Evolutionary conservation across 2,113 vertebrate genomes (phyloP), one percentile per base, ranked within the genome.

Genomic region (Electrona antarctica): DNA sequence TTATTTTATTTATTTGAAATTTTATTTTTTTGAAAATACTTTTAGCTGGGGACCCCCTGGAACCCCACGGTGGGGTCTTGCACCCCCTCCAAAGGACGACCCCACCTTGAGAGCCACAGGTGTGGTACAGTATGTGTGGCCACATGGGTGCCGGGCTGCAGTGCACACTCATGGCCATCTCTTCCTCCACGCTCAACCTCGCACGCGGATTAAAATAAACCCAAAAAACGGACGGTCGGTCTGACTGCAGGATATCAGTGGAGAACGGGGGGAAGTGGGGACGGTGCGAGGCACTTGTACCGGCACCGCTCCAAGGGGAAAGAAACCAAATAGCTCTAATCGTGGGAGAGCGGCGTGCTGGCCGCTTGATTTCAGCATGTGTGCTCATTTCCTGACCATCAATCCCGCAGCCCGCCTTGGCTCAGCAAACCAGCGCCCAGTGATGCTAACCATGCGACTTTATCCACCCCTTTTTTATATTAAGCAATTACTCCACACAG

Each of bases 351-450:
- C 79, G 7, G 60, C 77, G 78, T 80, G 82, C 72, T 4, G 77
- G 85, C 67, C 75, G 59, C 77, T 79, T 89, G 81, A 89, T 88
- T 87, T 90, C 79, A 85, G 86, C 86, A 85, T 88, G 85, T 89
- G 88, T 85, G 83, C 85, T 91, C 85, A 91, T 89, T 92, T 90
- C 88, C 88, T 88, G 84, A 82, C 82, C 84, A 90, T 90, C 87
- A 90, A 87, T 90, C 79, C 83, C 83, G 89, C 83, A 84, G 85
- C 85, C 76, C 71, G 72, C 21, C 83, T 85, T 85, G 90, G 86
- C 84, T 83, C 79, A 46, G 68, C 46, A 56, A 66, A 77, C 78
- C 33, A 82, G 33, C 5, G 33, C 33, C 79, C 15, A 56, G 65
- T 82, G 81, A 88, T 87, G 83, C 77, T 87, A 85, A 89, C 81